phyloP scores from a whole-genome alignment of 2,113 vertebrate genomes.

The Ameiurus melas region DNA sequence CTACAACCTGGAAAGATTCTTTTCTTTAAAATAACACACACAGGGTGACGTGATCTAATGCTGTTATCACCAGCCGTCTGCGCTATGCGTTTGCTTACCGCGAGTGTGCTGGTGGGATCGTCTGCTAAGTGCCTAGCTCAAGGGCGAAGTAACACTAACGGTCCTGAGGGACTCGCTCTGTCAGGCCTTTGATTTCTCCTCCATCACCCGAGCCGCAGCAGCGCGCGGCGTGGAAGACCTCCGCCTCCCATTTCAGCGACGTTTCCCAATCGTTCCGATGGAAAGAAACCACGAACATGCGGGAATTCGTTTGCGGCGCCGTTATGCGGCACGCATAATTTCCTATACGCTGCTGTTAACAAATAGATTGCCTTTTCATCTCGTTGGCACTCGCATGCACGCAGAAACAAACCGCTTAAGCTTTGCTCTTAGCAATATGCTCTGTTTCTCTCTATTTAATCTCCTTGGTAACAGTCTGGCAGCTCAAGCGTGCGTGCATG shows the following conservation, averaged over 20 bases:
- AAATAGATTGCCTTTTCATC: constrained; percentile 42
- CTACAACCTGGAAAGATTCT: constrained; percentile 10
- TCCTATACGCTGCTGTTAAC: constrained; percentile 19
- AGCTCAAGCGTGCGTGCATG: constrained; percentile 3
- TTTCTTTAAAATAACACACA: neutral
- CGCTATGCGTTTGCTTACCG: constrained; percentile 9
- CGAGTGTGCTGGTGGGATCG: constrained; percentile 31
- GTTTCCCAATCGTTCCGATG: neutral
- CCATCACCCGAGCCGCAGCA: constrained; percentile 29
- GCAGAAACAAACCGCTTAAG: constrained; percentile 38
- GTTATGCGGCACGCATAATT: constrained; percentile 14
- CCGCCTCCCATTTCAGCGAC: neutral
- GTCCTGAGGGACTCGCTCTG: constrained; percentile 34
- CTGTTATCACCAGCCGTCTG: constrained; percentile 23
- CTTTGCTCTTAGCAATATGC: constrained; percentile 40
- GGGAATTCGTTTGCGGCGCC: neutral
- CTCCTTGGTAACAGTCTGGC: constrained; percentile 42
- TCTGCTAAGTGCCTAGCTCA: constrained; percentile 37
- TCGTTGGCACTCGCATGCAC: neutral
- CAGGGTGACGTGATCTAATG: neutral
- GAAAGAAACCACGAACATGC: neutral
- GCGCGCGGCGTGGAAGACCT: neutral
- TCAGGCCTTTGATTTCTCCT: constrained; percentile 46
- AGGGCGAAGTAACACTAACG: constrained; percentile 39
- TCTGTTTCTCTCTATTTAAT: constrained; percentile 32